A percentile compares a stretch with the other conserved stretches of the same genome.
phyloP scores from a whole-genome alignment of 2,888 invertebrate species.

The Pollenia griseotomentosa region DNA sequence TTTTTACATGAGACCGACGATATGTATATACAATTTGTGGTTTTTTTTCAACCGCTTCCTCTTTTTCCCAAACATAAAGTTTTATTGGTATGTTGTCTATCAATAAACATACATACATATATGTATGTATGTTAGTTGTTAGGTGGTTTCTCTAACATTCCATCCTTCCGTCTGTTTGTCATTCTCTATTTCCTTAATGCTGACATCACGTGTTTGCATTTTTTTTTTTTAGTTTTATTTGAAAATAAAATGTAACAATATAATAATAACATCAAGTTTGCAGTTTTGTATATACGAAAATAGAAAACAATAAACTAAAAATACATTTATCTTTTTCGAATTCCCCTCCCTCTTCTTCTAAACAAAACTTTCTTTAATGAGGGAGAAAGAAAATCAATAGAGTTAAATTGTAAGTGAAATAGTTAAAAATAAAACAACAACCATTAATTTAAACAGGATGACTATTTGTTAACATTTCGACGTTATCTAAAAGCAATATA shows the following conservation, averaged over 20 bases:
- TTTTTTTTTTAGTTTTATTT: not conserved
- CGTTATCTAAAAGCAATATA: too few species aligned
- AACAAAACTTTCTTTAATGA: too few species aligned
- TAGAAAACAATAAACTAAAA: not conserved
- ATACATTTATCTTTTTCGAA: not conserved
- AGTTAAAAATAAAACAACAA: not conserved
- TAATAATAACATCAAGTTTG: conserved; percentile 11
- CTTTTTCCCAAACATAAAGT: conserved; percentile 40
- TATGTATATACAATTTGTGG: not conserved
- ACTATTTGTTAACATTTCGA: too few species aligned
- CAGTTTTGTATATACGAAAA: conserved; percentile 9
- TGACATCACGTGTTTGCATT: conserved; percentile 48
- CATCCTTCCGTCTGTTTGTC: not conserved
- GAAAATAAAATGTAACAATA: conserved; percentile 23
- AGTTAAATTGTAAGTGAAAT: conserved; percentile 6
- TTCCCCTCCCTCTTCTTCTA: not conserved
- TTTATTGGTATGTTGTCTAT: conserved; percentile 16
- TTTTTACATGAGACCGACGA: too few species aligned
- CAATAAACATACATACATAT: not conserved
- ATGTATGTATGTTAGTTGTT: conserved; percentile 2
- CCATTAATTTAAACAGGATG: conserved; percentile 16
- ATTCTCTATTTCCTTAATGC: conserved; percentile 28
- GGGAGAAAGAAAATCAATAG: conserved; percentile 18
- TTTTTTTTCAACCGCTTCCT: not conserved
- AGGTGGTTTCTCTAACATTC: not conserved